Evolutionary conservation across 37 sponge, comb jelly and placozoan genomes (phyloP).

Genomic region (Halisarca cf. caerulea): DNA sequence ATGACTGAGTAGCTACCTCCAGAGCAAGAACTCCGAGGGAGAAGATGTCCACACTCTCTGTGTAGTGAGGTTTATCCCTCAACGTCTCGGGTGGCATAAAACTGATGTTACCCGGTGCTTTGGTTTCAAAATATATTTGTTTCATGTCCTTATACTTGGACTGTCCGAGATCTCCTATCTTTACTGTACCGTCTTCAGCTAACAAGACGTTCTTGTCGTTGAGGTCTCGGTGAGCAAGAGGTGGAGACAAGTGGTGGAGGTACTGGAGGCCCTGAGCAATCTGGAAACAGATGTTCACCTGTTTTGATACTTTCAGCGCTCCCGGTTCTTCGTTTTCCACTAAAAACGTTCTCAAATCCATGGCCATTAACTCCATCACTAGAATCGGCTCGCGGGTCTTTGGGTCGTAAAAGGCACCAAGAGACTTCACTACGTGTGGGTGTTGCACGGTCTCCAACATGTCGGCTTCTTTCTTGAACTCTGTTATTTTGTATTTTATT

Average conservation of each 20-base stretch:
- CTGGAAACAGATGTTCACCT: background rate
- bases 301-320: background rate
- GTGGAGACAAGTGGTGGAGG: background rate
- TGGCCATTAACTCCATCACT: background rate
- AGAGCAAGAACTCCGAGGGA: background rate
- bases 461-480: background rate
- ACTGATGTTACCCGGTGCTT: background rate
- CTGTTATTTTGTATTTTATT: background rate
- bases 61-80: background rate
- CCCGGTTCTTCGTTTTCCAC: background rate
- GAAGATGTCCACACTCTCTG: background rate
- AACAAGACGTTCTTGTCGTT: background rate
- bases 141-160: background rate
- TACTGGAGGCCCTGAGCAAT: background rate
- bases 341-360: background rate
- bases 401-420: background rate
- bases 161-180: background rate
- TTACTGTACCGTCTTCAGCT: background rate
- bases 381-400: background rate
- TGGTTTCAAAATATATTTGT: background rate
- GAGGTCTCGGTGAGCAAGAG: background rate
- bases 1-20: no score
- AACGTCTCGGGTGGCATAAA: background rate
- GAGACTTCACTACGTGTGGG: background rate
- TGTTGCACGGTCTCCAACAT: background rate